These are phyloP conservation scores for Stichopus horrens DNA, from an alignment of 53 echinoderm and acorn worm species.

Conservation along the genomic window DNA sequence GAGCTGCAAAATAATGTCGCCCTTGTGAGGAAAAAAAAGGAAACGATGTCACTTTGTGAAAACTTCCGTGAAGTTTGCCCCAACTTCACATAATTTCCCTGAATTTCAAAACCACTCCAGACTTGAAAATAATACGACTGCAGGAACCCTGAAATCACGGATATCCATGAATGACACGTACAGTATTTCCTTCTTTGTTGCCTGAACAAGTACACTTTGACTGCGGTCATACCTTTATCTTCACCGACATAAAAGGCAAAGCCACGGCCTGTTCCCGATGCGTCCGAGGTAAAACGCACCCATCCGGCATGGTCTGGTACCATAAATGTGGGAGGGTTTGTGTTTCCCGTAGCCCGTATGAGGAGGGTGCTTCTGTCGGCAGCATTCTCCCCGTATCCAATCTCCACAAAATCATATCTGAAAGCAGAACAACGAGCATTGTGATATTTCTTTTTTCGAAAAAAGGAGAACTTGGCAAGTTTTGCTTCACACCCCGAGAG, in stretches of 20 bases:
- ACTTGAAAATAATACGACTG: no score
- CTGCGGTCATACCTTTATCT: constrained; percentile 57
- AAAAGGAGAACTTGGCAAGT: neutral
- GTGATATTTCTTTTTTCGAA: no score
- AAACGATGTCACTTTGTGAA: no score
- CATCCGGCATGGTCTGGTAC: constrained; percentile 64
- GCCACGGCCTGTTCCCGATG: constrained; percentile 40
- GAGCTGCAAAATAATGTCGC: no score
- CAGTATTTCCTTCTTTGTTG: no score
- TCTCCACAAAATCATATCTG: constrained; percentile 71
- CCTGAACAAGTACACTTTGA: no score
- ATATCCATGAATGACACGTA: no score
- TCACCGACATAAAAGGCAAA: constrained; percentile 60
- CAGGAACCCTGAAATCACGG: no score
- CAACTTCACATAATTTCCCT: no score
- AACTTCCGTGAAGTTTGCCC: no score
- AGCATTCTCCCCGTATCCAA: constrained; percentile 63
- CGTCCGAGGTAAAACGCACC: constrained; percentile 76
- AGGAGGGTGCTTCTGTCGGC: constrained; percentile 51
- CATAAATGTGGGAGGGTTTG: constrained; percentile 52
- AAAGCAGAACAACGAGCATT: neutral
- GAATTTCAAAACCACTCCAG: no score
- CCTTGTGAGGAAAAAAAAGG: no score
- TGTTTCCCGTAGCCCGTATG: constrained; percentile 52
- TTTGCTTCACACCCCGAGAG: neutral